Percentiles rank a stretch among this genome's conserved stretches.
Evolutionary conservation across 2,113 vertebrate genomes (phyloP).

Genomic region (Rhynchopsitta pachyrhyncha): DNA sequence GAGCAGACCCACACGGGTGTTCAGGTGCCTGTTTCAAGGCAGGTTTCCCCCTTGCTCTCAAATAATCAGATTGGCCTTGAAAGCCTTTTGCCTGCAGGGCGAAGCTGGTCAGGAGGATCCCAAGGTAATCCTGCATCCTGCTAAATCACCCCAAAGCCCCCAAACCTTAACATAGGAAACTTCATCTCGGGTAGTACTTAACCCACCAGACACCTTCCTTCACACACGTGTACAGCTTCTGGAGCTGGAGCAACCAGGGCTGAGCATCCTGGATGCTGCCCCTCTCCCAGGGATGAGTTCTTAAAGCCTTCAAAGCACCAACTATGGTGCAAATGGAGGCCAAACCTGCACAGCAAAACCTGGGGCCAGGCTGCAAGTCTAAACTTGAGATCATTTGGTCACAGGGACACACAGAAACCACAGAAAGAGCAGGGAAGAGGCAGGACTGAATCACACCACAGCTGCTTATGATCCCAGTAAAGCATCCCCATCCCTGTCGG

Average conservation of each 20-base stretch:
- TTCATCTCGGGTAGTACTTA: accelerated
- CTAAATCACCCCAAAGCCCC: not conserved
- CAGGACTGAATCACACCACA: accelerated
- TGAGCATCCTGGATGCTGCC: not conserved
- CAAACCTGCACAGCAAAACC: not conserved
- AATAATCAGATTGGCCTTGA: not conserved
- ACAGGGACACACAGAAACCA: not conserved
- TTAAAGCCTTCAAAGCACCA: not conserved
- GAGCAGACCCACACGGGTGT: not conserved
- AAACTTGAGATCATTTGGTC: accelerated
- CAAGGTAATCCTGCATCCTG: not conserved
- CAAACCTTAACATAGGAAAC: not conserved
- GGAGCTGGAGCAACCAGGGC: not conserved
- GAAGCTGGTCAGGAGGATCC: not conserved
- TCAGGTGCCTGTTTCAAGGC: not conserved
- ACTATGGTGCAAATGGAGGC: accelerated
- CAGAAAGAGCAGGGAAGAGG: not conserved
- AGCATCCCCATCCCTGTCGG: not conserved
- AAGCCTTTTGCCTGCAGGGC: not conserved
- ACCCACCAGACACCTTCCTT: not conserved
- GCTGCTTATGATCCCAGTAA: not conserved
- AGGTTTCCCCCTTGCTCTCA: not conserved
- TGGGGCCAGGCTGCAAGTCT: accelerated
- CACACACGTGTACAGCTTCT: not conserved
- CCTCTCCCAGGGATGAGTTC: not conserved